phyloP scores from a whole-genome alignment of 2,888 invertebrate species.

The Pollenia amentaria region DNA sequence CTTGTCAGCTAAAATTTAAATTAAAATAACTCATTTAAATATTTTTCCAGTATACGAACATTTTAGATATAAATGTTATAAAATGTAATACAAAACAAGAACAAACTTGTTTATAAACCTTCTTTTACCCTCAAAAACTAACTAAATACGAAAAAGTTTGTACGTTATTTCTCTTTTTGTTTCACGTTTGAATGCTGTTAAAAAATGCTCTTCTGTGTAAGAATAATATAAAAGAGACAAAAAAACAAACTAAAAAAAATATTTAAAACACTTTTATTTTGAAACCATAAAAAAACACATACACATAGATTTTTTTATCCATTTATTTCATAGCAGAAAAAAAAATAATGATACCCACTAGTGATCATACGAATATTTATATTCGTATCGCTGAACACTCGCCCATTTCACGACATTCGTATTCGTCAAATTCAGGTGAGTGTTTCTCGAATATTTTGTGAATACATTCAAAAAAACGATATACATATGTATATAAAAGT shows the following conservation, averaged over 20 bases:
- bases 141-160: not conserved
- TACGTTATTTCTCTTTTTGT: not conserved
- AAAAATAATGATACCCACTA: not conserved
- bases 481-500: too few relatives aligned
- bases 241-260: not conserved
- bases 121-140: not conserved
- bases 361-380: too few relatives aligned
- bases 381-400: too few relatives aligned
- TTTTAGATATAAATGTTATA: conserved; percentile 7
- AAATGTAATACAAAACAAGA: not conserved
- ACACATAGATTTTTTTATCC: conserved; percentile 19
- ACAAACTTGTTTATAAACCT: not conserved
- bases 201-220: conserved; percentile 13
- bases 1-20: too few relatives aligned
- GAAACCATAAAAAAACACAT: not conserved
- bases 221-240: not conserved
- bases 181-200: not conserved
- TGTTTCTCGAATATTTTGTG: too few relatives aligned
- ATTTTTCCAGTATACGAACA: conserved; percentile 1
- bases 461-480: too few relatives aligned
- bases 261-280: conserved; percentile 11
- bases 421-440: too few relatives aligned
- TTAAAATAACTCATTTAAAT: too few relatives aligned
- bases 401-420: too few relatives aligned
- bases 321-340: conserved; percentile 10